Evolutionary conservation across 2,797 vertebrate genomes (phyloP), one percentile per base, ranked within the genome.

Genomic region (Heliangelus exortis): DNA sequence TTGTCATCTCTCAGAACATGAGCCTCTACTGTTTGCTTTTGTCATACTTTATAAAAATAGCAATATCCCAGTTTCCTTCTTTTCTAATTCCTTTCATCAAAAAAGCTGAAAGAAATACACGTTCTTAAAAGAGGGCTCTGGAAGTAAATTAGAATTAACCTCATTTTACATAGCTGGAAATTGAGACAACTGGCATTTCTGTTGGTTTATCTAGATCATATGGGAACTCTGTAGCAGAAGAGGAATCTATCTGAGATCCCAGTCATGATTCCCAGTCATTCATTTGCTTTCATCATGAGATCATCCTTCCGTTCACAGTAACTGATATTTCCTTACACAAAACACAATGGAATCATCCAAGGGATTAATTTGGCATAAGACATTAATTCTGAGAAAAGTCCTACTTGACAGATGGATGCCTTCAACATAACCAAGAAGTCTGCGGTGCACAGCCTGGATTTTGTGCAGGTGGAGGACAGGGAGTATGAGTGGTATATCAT

Each of bases 381-480:
- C 14, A 4, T 73, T 90, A 78, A 90, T 88, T 95, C 89, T 95
- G 83, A 76, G 80, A 81, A 88, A 94, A 92, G 84, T 68, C 68
- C 68, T 92, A 19, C 58, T 80, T 84, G 95, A 82, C 75, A 91
- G 73, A 86, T 72, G 82, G 61, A 72, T 84, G 92, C 83, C 72
- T 76, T 75, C 89, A 87, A 61, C 58, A 34, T 90, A 94, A 94
- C 82, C 92, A 94, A 90, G 89, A 93, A 91, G 72, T 84, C 65
- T 59, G 45, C 88, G 59, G 53, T 14, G 22, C 82, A 90, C 31
- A 73, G 92, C 77, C 80, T 91, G 82, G 82, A 92, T 72, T 80
- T 83, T 83, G 41, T 90, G 93, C 97, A 97, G 97, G 79, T 94
- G 95, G 94, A 82, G 84, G 80, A 95, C 66, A 86, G 84, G 76